Evolutionary conservation across 53 echinoderm and acorn worm species (phyloP).

Genomic region (Actinopyga echinites): DNA sequence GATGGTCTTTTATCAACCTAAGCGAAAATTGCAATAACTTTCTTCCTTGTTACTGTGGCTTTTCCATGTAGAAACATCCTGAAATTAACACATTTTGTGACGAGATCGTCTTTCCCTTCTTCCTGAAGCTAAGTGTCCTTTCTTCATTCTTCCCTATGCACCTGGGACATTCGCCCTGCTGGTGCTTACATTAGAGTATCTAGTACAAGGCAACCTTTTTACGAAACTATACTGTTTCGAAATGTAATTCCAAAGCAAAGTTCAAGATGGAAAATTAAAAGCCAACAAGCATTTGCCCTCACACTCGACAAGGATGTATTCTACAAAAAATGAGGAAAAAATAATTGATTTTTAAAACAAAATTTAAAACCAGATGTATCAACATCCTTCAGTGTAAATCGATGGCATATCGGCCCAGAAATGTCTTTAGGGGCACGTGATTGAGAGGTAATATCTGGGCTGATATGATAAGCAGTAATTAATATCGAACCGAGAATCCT

Average conservation of each 20-base stretch:
- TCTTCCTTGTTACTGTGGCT: too few relatives aligned
- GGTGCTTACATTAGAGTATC: conserved; percentile 34
- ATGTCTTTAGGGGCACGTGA: conserved; percentile 17
- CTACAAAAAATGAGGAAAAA: conserved; percentile 23
- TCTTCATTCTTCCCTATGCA: background rate
- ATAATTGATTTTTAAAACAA: conserved; percentile 40
- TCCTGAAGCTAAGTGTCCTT: conserved; percentile 2
- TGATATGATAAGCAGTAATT: conserved; percentile 14
- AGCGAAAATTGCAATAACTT: too few relatives aligned
- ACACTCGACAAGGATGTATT: conserved; percentile 15
- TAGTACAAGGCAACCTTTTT: conserved; percentile 24
- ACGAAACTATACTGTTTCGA: conserved; percentile 14
- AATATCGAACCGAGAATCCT: conserved; percentile 7
- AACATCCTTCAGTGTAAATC: conserved; percentile 28
- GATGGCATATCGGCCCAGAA: conserved; percentile 26
- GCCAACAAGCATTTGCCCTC: conserved; percentile 13
- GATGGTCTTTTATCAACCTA: too few relatives aligned
- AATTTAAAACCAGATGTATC: conserved; percentile 36
- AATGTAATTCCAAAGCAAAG: conserved; percentile 14
- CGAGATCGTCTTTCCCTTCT: background rate
- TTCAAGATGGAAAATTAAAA: conserved; percentile 5
- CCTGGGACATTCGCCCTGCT: conserved; percentile 27
- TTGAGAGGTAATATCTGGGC: conserved; percentile 14
- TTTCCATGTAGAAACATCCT: too few relatives aligned
- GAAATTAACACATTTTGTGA: too few relatives aligned